phyloP scores from a whole-genome alignment of 2,888 invertebrate genomes.

The Gisinianus flammeolus region DNA sequence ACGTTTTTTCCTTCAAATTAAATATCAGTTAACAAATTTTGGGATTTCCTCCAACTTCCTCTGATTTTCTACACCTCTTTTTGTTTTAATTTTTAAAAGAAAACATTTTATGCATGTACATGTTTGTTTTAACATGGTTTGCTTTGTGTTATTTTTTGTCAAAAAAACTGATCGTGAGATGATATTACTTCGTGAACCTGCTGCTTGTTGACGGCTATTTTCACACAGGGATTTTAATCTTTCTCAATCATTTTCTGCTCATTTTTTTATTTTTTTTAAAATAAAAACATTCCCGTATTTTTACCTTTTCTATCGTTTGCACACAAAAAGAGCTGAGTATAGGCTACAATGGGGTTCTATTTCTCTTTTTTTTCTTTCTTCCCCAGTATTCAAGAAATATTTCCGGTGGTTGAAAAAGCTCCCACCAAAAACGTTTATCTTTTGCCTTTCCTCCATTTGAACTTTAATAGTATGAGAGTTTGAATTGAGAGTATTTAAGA shows the following conservation, averaged over 20 bases:
- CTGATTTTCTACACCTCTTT: too few relatives aligned
- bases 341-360: background rate
- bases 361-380: slow-evolving; percentile 2
- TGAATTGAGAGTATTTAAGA: background rate
- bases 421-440: background rate
- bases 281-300: background rate
- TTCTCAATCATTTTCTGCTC: slow-evolving; percentile 2
- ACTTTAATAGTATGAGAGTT: slow-evolving; percentile 1
- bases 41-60: too few relatives aligned
- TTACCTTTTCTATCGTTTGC: background rate
- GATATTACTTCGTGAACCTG: background rate
- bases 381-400: background rate
- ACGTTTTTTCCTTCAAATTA: too few relatives aligned
- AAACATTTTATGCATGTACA: background rate
- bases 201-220: background rate
- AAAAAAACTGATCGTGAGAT: slow-evolving; percentile 4
- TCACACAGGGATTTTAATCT: slow-evolving; percentile 12
- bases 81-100: too few relatives aligned
- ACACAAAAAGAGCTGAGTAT: background rate
- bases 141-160: background rate
- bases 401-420: background rate
- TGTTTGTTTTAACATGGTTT: background rate
- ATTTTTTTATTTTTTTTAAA: background rate
- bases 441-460: slow-evolving; percentile 6
- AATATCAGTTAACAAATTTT: too few relatives aligned